Conservation (phyloP, 1,140 invertebrate species). For the Campoletis sonorensis region DNA sequence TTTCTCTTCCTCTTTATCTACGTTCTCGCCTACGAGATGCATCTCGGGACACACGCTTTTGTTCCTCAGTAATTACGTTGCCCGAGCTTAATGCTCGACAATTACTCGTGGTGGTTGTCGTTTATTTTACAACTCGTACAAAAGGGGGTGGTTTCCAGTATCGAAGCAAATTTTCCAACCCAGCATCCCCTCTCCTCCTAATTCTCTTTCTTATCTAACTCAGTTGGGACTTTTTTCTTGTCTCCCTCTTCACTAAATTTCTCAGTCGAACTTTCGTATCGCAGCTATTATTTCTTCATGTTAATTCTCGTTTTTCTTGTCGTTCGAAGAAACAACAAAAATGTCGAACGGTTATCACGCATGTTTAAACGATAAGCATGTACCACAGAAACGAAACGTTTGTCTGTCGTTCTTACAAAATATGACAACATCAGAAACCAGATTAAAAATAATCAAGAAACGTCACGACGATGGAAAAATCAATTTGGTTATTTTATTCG, state of each 20-base stretch:
- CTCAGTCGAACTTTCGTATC: not conserved
- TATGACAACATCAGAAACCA: too few relatives aligned
- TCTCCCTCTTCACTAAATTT: not conserved
- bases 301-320: too few relatives aligned
- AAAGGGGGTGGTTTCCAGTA: constrained; percentile 31
- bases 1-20: not conserved
- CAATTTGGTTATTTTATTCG: too few relatives aligned
- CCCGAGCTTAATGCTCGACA: constrained; percentile 50
- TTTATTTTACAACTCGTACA: constrained; percentile 50
- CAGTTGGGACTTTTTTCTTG: not conserved
- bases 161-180: constrained; percentile 3
- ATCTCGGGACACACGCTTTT: constrained; percentile 41
- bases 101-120: constrained; percentile 51
- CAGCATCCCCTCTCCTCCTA: not conserved
- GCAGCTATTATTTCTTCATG: not conserved
- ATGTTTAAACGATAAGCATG: too few relatives aligned
- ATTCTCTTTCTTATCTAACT: not conserved
- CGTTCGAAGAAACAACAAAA: too few relatives aligned
- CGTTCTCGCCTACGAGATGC: not conserved
- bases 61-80: constrained; percentile 51
- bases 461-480: too few relatives aligned
- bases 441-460: too few relatives aligned
- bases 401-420: too few relatives aligned
- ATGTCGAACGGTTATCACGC: too few relatives aligned
- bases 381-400: too few relatives aligned